Evolutionary conservation across 2,113 vertebrate species (phyloP).

Genomic region (Psittacula cyanocephala): DNA sequence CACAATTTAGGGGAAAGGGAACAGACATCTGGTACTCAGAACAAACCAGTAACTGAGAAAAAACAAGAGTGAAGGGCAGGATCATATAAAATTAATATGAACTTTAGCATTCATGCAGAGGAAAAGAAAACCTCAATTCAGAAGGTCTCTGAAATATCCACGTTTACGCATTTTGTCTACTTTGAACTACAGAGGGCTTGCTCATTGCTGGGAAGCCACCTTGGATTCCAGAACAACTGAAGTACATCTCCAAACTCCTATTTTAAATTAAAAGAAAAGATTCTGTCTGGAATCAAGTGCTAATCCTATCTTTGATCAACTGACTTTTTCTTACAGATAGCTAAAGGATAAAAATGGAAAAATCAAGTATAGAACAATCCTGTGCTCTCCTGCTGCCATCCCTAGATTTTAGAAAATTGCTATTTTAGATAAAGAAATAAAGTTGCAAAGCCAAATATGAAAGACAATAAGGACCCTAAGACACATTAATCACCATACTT

Average conservation of each 20-base stretch:
- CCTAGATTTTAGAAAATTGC: neutral
- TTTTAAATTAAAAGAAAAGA: neutral
- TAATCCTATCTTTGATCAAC: neutral
- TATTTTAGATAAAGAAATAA: neutral
- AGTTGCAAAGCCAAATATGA: neutral
- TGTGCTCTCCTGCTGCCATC: neutral
- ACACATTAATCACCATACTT: neutral
- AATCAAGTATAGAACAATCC: neutral
- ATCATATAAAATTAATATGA: neutral
- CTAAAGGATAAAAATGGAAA: neutral
- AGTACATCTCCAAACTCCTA: neutral
- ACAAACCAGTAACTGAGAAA: neutral
- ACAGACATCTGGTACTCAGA: neutral
- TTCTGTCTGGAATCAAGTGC: neutral
- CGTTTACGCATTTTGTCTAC: neutral
- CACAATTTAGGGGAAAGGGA: neutral
- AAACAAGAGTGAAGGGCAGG: neutral
- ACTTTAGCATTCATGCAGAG: neutral
- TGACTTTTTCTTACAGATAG: neutral
- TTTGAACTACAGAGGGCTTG: rapidly evolving
- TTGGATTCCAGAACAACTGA: neutral
- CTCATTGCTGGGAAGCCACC: neutral
- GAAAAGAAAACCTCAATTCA: neutral
- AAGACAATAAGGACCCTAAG: neutral
- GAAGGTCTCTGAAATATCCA: neutral